Conservation (phyloP, 2,113 vertebrate genomes). For the Prionailurus viverrinus region DNA sequence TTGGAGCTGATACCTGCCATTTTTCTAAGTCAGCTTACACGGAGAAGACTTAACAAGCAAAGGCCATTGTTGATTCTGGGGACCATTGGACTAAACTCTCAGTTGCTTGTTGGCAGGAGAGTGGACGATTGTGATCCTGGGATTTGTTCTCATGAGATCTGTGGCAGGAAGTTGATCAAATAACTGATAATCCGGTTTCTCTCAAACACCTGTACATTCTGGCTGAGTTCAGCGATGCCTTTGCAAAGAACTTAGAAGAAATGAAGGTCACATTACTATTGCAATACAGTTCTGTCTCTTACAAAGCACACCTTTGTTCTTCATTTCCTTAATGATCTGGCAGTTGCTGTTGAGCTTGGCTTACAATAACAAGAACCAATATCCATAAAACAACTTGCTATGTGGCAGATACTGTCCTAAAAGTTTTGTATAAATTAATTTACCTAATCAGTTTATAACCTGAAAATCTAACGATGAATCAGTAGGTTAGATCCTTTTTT, state of each 20-base stretch:
- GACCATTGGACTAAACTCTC: neutral
- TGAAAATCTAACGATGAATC: slow-evolving; percentile 11
- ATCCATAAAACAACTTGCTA: neutral
- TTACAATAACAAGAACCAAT: neutral
- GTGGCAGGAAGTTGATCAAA: slow-evolving; percentile 66
- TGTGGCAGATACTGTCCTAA: neutral
- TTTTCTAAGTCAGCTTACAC: neutral
- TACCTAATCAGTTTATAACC: neutral
- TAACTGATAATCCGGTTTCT: slow-evolving; percentile 50
- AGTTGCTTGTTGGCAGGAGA: slow-evolving; percentile 12
- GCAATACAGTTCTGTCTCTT: neutral
- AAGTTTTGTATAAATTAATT: slow-evolving; percentile 9
- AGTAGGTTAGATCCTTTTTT: neutral
- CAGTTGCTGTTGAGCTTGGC: neutral
- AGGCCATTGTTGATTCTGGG: neutral
- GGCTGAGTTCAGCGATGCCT: slow-evolving; percentile 38
- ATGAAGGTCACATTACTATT: slow-evolving; percentile 18
- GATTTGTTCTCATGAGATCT: slow-evolving; percentile 42
- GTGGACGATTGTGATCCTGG: neutral
- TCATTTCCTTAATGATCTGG: slow-evolving; percentile 10
- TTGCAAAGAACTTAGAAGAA: slow-evolving; percentile 43
- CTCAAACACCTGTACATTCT: slow-evolving; percentile 64
- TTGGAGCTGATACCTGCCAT: neutral
- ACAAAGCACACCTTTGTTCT: slow-evolving; percentile 48
- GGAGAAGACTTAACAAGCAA: neutral